Percentiles rank a stretch among this genome's conserved stretches.
phyloP scores from a whole-genome alignment of 2,888 invertebrate species.

The Patella caerulea region DNA sequence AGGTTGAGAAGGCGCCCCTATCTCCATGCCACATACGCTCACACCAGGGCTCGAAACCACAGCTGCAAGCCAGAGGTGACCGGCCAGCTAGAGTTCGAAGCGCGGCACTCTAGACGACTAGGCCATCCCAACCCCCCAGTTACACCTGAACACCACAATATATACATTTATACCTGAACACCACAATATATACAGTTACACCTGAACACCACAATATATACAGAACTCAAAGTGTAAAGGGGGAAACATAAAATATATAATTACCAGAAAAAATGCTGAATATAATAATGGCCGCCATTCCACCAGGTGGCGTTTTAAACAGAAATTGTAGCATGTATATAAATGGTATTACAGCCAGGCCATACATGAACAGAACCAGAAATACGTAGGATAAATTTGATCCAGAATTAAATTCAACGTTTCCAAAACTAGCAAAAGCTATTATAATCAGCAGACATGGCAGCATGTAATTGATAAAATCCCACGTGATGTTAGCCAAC shows the following conservation, averaged over 20 bases:
- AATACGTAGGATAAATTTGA: constrained; percentile 72
- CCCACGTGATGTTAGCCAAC: constrained; percentile 80
- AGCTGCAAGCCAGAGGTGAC: too few species aligned
- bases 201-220: too few species aligned
- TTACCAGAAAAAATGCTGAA: constrained; percentile 81
- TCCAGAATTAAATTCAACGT: constrained; percentile 76
- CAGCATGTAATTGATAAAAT: constrained; percentile 78
- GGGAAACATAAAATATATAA: background rate
- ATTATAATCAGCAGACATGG: constrained; percentile 76
- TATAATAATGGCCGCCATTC: constrained; percentile 82
- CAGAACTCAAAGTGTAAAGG: background rate
- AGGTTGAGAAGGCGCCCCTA: too few species aligned
- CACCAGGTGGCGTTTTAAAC: constrained; percentile 83
- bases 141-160: too few species aligned
- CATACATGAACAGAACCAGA: constrained; percentile 79
- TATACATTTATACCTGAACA: too few species aligned
- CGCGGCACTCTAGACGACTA: too few species aligned
- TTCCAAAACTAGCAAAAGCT: constrained; percentile 79
- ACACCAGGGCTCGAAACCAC: too few species aligned
- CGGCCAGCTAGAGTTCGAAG: too few species aligned
- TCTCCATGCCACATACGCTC: too few species aligned
- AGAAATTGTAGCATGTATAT: constrained; percentile 80
- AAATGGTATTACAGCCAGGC: constrained; percentile 81
- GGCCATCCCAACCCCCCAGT: too few species aligned
- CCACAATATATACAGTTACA: too few species aligned